These are phyloP conservation scores for Pogonocichla stellata DNA, from an alignment of 2,113 vertebrate genomes.

Conservation along the genomic window DNA sequence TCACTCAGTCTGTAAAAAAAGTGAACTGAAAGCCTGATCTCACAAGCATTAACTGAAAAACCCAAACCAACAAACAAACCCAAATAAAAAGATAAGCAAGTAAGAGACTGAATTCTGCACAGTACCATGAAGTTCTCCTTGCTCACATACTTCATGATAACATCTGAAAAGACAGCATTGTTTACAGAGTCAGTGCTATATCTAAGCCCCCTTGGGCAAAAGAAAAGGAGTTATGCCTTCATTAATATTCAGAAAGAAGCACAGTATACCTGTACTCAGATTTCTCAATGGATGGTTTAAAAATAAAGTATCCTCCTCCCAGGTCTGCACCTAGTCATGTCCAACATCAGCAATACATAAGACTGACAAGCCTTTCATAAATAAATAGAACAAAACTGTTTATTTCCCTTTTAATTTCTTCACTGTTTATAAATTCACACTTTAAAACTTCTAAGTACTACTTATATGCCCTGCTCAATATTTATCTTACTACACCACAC, in stretches of 20 bases:
- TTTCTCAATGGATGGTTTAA: not conserved
- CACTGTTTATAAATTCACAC: not conserved
- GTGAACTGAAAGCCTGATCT: not conserved
- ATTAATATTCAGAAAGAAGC: not conserved
- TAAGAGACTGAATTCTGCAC: not conserved
- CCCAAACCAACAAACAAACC: not conserved
- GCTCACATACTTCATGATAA: not conserved
- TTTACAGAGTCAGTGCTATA: not conserved
- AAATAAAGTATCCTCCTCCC: not conserved
- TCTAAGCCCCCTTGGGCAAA: not conserved
- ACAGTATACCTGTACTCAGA: not conserved
- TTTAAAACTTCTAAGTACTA: not conserved
- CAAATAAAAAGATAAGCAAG: not conserved
- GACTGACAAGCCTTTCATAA: not conserved
- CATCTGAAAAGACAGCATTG: not conserved
- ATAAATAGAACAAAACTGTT: not conserved
- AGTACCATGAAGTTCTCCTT: not conserved
- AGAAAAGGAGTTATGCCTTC: not conserved
- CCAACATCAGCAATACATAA: not conserved
- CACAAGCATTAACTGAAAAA: not conserved
- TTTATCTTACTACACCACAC: not conserved
- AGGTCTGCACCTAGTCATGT: not conserved
- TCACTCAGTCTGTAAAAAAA: not conserved
- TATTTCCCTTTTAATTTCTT: not conserved
- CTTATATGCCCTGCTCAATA: not conserved